phyloP scores from a whole-genome alignment of 2,888 invertebrate species.

The Polydrusus cervinus region DNA sequence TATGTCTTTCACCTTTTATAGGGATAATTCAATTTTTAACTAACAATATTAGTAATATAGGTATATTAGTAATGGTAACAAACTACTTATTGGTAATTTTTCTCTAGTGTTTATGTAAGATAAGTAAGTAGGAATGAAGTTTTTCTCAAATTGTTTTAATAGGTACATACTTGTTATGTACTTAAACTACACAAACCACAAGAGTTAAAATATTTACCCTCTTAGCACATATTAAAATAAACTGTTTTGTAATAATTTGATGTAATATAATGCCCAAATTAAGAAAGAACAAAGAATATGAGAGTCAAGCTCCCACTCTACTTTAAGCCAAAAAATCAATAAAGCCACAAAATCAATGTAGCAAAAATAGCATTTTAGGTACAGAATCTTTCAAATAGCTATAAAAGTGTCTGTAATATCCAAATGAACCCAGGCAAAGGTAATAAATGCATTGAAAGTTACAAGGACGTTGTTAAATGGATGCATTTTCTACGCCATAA shows the following conservation, averaged over 20 bases:
- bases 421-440: conserved; percentile 15
- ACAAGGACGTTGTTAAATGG: conserved; percentile 47
- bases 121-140: no score
- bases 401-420: conserved; percentile 4
- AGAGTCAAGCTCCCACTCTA: conserved; percentile 35
- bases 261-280: background rate
- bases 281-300: conserved; percentile 40
- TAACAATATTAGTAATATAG: no score
- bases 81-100: no score
- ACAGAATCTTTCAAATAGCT: conserved; percentile 21
- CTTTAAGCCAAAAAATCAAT: conserved; percentile 49
- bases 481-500: conserved; percentile 46
- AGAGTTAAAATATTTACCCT: background rate
- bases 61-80: no score
- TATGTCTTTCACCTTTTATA: no score
- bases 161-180: background rate
- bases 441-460: conserved; percentile 34
- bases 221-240: background rate
- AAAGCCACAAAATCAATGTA: conserved; percentile 46
- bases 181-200: background rate
- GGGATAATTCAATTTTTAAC: no score
- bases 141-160: no score
- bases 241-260: no score
- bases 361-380: conserved; percentile 31
- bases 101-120: background rate